These are phyloP conservation scores for Chaetops frenatus DNA, from an alignment of 2,113 vertebrate genomes.

Conservation along the genomic window DNA sequence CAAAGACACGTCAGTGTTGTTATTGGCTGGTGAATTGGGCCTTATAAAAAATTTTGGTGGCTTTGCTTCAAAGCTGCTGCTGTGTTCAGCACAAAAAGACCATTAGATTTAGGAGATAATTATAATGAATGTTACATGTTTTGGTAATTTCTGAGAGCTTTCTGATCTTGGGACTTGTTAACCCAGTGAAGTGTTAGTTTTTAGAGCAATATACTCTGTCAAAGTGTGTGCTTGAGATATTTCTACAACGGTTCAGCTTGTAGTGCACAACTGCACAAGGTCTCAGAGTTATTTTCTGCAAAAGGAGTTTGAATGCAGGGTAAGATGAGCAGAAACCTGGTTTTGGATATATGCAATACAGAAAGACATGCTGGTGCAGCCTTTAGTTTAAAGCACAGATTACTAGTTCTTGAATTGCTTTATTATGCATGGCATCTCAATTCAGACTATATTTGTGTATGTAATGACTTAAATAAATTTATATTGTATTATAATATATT, in stretches of 20 bases:
- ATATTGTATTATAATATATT: not conserved
- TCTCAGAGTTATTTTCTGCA: not conserved
- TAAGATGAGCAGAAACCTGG: not conserved
- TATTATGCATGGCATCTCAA: not conserved
- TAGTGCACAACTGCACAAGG: not conserved
- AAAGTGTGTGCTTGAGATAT: not conserved
- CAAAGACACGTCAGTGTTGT: fast-evolving
- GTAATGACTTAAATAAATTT: not conserved
- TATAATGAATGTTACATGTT: not conserved
- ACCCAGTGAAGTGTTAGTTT: not conserved
- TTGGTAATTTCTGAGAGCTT: not conserved
- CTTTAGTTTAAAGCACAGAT: not conserved
- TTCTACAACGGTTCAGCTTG: not conserved
- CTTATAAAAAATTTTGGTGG: not conserved
- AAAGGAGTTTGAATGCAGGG: not conserved
- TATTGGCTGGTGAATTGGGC: not conserved
- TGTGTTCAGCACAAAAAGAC: not conserved
- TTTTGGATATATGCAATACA: not conserved
- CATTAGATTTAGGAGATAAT: not conserved
- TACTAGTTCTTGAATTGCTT: not conserved
- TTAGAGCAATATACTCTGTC: not conserved
- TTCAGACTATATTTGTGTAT: not conserved
- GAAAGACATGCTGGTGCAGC: not conserved
- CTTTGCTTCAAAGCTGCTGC: not conserved
- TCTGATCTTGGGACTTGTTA: not conserved